Evolutionary conservation across 1,140 invertebrate species (phyloP).

Genomic region (Lordiphosa stackelbergi): DNA sequence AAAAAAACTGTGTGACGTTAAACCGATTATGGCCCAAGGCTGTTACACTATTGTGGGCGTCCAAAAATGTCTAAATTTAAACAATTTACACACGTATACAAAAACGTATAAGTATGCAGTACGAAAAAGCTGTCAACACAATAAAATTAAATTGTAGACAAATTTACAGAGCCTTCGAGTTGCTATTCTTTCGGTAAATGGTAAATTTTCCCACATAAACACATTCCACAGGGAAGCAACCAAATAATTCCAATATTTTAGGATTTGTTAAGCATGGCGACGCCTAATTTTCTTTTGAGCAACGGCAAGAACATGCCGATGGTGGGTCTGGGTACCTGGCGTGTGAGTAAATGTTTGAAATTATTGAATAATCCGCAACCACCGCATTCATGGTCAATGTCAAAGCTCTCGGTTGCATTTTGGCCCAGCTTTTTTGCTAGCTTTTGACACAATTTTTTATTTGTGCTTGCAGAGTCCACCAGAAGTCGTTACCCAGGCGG

Average conservation of each 20-base stretch:
- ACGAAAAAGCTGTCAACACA: conserved; percentile 43
- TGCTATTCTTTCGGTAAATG: conserved; percentile 40
- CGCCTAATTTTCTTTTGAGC: conserved; percentile 81
- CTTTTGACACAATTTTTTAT: conserved; percentile 1
- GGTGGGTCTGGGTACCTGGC: conserved; percentile 89
- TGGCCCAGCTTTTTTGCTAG: conserved; percentile 34
- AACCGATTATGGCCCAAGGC: no score
- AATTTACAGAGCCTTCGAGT: conserved; percentile 30
- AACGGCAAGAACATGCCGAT: conserved; percentile 83
- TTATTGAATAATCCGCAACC: conserved; percentile 40
- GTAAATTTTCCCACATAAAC: conserved; percentile 16
- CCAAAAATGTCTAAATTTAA: conserved; percentile 59
- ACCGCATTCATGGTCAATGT: conserved; percentile 38
- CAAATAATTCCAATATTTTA: background rate
- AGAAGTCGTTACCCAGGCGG: conserved; percentile 84
- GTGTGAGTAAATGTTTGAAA: conserved; percentile 78
- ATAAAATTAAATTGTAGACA: conserved; percentile 37
- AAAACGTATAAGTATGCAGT: conserved; percentile 15
- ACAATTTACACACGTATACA: conserved; percentile 28
- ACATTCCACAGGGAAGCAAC: background rate
- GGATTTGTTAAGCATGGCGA: conserved; percentile 29
- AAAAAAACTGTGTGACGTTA: no score
- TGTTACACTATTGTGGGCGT: background rate
- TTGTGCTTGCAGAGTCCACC: conserved; percentile 81
- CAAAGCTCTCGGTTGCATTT: conserved; percentile 13